A percentile compares a stretch with the other conserved stretches of the same genome.
Evolutionary conservation across 2,113 vertebrate species (phyloP).

Genomic region (Budorcas taxicolor): DNA sequence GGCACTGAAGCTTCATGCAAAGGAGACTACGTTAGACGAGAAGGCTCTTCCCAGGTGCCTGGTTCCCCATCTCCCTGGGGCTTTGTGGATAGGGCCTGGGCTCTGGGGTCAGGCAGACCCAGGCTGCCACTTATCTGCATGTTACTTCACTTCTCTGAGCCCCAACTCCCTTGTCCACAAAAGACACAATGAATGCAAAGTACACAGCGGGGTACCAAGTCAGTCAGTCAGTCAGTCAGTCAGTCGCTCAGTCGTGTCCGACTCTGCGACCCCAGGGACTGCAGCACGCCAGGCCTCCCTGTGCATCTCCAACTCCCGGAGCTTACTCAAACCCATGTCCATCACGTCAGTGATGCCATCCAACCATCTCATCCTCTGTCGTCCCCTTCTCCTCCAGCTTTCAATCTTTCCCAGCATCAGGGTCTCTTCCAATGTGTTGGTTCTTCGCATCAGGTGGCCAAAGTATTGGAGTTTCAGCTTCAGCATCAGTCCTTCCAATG

Average conservation of each 20-base stretch:
- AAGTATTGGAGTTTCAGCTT: background rate
- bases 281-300: background rate
- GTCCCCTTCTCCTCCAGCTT: background rate
- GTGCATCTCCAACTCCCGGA: background rate
- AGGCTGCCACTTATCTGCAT: background rate
- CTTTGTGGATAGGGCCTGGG: background rate
- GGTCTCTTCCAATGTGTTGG: background rate
- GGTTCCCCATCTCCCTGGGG: background rate
- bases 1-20: background rate
- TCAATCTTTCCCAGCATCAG: background rate
- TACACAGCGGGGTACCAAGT: background rate
- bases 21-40: background rate
- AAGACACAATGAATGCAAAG: background rate
- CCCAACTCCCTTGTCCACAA: background rate
- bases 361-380: background rate
- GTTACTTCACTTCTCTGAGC: background rate
- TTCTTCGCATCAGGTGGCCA: background rate
- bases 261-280: background rate
- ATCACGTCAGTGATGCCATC: background rate
- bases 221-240: background rate
- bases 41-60: background rate
- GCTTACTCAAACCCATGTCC: background rate
- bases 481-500: background rate
- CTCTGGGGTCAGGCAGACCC: background rate
- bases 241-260: rapidly evolving